Evolutionary conservation across 2,113 vertebrate species (phyloP).

Genomic region (Galeopterus variegatus): DNA sequence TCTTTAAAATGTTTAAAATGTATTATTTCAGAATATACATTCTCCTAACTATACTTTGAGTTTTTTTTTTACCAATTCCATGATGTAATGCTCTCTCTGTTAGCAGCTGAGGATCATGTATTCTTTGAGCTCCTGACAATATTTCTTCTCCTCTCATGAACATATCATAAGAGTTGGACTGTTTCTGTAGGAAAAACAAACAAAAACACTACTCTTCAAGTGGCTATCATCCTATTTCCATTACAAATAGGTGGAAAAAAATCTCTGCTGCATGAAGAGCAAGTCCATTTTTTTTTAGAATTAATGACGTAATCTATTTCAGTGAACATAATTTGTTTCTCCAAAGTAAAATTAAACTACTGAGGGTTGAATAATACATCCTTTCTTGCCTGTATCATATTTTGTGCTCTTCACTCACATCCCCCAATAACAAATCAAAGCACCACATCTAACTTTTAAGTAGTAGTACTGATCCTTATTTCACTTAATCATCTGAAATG

Average conservation of each 20-base stretch:
- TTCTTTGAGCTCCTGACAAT: slow-evolving; percentile 97
- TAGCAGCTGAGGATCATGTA: slow-evolving; percentile 96
- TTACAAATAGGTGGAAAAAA: not conserved
- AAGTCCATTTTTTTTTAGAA: slow-evolving; percentile 22
- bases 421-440: not conserved
- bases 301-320: not conserved
- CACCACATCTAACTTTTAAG: not conserved
- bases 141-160: slow-evolving; percentile 99
- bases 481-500: slow-evolving; percentile 57
- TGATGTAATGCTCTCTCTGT: slow-evolving; percentile 96
- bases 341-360: slow-evolving; percentile 21
- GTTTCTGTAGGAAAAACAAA: slow-evolving; percentile 91
- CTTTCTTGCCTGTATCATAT: slow-evolving; percentile 7
- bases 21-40: slow-evolving; percentile 15
- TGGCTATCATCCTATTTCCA: not conserved
- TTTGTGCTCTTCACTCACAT: not conserved
- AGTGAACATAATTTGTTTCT: slow-evolving; percentile 39
- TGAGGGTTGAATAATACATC: not conserved
- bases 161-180: slow-evolving; percentile 99
- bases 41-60: slow-evolving; percentile 60
- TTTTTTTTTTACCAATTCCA: slow-evolving; percentile 92
- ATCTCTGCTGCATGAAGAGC: not conserved
- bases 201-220: slow-evolving; percentile 20
- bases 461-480: slow-evolving; percentile 14
- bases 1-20: slow-evolving; percentile 47